These are phyloP conservation scores for Eurystomus glaucurus DNA, from an alignment of 2,797 vertebrate genomes.

Conservation along the genomic window DNA sequence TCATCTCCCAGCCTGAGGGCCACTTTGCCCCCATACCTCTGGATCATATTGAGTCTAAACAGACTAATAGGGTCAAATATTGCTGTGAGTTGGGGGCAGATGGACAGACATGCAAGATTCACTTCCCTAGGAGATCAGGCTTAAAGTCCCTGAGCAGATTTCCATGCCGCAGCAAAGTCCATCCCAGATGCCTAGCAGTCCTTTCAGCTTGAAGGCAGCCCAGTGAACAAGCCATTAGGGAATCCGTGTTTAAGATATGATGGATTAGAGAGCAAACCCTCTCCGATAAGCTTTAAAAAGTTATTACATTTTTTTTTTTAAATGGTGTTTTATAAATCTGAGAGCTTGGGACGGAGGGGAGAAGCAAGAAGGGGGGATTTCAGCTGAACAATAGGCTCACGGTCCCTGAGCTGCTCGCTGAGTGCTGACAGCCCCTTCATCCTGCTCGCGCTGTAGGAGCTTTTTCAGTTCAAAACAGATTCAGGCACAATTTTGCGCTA, in stretches of 20 bases:
- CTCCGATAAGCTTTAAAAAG: constrained; percentile 43
- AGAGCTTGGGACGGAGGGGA: neutral
- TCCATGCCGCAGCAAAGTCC: neutral
- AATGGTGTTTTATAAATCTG: constrained; percentile 9
- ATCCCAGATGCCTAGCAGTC: constrained; percentile 21
- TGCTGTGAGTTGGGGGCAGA: neutral
- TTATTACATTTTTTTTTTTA: neutral
- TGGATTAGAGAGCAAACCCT: constrained; percentile 27
- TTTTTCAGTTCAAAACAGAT: neutral
- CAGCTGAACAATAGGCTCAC: constrained; percentile 13
- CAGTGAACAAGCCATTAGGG: constrained; percentile 9
- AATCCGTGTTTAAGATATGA: constrained; percentile 41
- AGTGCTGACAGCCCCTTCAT: constrained; percentile 28
- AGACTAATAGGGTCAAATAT: neutral
- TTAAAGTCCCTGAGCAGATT: constrained; percentile 56
- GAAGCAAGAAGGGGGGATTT: neutral
- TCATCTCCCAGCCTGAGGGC: neutral
- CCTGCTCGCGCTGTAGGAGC: neutral
- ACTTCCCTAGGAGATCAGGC: neutral
- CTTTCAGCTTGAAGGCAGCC: neutral
- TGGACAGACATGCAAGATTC: neutral
- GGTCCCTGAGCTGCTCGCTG: neutral
- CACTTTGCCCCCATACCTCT: neutral
- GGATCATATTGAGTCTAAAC: neutral
- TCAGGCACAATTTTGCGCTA: neutral